Evolutionary conservation across 2,113 vertebrate genomes (phyloP), one percentile per base, ranked within the genome.

Genomic region (Pandion haliaetus): DNA sequence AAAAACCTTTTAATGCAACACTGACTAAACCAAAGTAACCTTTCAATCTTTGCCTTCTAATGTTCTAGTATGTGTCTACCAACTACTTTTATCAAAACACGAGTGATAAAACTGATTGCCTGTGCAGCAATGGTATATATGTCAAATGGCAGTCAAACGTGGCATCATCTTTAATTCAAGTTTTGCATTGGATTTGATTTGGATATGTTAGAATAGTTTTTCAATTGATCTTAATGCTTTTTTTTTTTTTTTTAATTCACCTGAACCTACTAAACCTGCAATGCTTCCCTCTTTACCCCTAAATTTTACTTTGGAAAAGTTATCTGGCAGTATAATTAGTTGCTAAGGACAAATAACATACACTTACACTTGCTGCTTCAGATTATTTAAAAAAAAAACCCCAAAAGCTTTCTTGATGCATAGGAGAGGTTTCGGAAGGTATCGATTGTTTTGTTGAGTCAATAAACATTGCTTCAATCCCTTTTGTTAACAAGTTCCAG

Each of bases 361-460:
- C 1, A 9, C 9, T 49, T 59, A 54, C 1, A 18, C 6, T 77
- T 78, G 12, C 15, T 70, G 26, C 31, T 70, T 87, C 25, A 36
- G 29, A n/a, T 5, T 74, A 23, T 49, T 80, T 65, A 40, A 86
- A 44, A 34, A 32, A 7, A 44, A 36, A 3, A 90, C 94, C 88
- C 47, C 44, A 32, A 38, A 85, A 76, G 19, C 21, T 94, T 92
- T 78, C 72, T 71, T 90, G 86, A 95, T 85, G 28, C 42, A 67
- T 76, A 96, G 70, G 73, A 82, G 91, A 87, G 52, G n/a, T 72
- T 95, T 92, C 42, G 84, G 79, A 86, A 93, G 54, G 74, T 61
- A 65, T 10, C 17, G 59, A 67, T 52, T 89, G 25, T 59, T 94
- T 67, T n/a, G 67, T 78, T 1, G 8, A 54, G 36, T 91, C 90